Percentiles rank a stretch among this genome's conserved stretches.
phyloP scores from a whole-genome alignment of 2,797 vertebrate species.

The Myotis vivesi region DNA sequence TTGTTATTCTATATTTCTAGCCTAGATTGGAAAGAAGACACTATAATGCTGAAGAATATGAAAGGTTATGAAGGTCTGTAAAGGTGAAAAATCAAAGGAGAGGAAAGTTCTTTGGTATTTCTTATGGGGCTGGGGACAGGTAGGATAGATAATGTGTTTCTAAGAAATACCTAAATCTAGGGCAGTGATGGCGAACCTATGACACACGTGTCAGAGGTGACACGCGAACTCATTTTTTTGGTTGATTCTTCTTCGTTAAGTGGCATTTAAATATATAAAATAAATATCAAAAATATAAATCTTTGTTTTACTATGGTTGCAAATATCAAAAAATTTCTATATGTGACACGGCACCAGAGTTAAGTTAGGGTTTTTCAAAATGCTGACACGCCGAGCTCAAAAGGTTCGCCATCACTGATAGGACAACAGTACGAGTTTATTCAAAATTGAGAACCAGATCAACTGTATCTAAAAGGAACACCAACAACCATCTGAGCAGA shows the following conservation, averaged over 20 bases:
- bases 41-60: neutral
- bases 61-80: neutral
- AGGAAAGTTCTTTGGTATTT: neutral
- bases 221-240: no score
- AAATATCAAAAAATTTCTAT: no score
- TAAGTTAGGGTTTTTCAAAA: no score
- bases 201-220: no score
- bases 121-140: neutral
- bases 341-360: no score
- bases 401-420: no score
- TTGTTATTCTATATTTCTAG: neutral
- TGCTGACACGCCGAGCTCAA: no score
- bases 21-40: neutral
- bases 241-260: no score
- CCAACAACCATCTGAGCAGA: neutral
- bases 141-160: neutral
- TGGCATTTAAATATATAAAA: no score
- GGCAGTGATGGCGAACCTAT: no score
- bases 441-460: neutral
- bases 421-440: neutral
- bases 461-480: neutral
- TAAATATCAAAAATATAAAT: no score
- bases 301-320: no score
- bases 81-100: neutral
- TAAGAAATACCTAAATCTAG: neutral